Evolutionary conservation across 2,113 vertebrate genomes (phyloP), one percentile per base, ranked within the genome.

Genomic region (Melanerpes formicivorus): DNA sequence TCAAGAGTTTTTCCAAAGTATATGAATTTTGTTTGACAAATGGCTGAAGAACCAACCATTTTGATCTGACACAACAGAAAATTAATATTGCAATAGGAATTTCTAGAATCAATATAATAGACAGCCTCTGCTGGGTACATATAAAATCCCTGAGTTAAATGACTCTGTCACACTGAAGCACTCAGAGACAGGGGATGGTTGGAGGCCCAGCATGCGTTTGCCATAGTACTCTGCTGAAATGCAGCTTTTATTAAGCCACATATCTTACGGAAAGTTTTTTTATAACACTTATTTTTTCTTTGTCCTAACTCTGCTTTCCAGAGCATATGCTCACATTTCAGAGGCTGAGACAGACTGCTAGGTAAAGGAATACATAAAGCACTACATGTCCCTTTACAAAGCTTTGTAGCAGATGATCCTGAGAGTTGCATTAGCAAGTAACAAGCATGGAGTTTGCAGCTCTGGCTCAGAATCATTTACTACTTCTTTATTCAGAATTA

Each of bases 191-290:
- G 42, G 50, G 59, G 50, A 92, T 72, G 73, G 76, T 87, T 95
- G 74, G 78, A 90, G 78, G 69, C 92, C 62, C 91, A 93, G 82
- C 95, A 69, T 89, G 84, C 69, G 82, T 65, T 90, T 95, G 83
- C 72, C 71, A 48, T 34, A 73, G 72, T 10, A 40, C 65, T 73
- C 90, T 75, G 46, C 37, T 85, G 83, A 95, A 91, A 96, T 54
- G 66, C 76, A 88, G 80, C 65, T 67, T 93, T 94, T 95, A 94
- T 94, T 94, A 96, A 95, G 85, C 69, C 84, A 93, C 88, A 65
- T 87, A 93, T 86, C 88, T 92, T 71, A 84, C 0, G 5, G 78
- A 87, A 93, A 92, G 50, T 80, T 95, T 91, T 80, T 93, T 90
- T 79, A 91, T 67, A 90, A 63, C 62, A 88, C 23, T 71, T 88